These are phyloP conservation scores for Mungos mungo DNA, from an alignment of 2,113 vertebrate species.

Conservation along the genomic window DNA sequence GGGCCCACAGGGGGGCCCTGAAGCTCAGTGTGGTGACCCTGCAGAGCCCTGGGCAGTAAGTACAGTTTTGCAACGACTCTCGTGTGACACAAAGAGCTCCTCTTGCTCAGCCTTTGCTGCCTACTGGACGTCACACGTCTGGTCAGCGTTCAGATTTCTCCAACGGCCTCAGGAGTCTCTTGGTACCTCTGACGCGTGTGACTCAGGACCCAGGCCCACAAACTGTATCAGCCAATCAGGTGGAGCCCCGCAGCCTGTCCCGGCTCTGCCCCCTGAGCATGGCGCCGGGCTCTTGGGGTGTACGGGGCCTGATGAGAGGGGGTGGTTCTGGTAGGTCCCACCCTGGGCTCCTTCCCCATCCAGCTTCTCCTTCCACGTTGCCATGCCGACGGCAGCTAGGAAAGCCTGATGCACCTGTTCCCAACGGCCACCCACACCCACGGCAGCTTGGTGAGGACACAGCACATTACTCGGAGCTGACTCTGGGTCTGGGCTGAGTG, in stretches of 20 bases:
- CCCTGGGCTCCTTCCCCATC: background rate
- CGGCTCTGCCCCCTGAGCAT: rapidly evolving
- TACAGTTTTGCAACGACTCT: too few species aligned
- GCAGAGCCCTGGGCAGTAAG: too few species aligned
- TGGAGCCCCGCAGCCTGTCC: background rate
- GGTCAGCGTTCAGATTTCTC: background rate
- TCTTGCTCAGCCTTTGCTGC: background rate
- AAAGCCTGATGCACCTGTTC: background rate
- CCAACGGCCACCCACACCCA: rapidly evolving
- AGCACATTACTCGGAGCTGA: background rate
- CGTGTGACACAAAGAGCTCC: background rate
- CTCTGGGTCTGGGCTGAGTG: background rate
- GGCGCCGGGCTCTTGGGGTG: rapidly evolving
- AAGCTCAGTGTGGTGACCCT: rapidly evolving
- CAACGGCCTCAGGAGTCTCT: background rate
- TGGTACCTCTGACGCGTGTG: too few species aligned
- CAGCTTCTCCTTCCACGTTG: background rate
- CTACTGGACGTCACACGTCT: too few species aligned
- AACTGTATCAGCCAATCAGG: background rate
- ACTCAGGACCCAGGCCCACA: background rate
- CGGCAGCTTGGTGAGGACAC: too few species aligned
- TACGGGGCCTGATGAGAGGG: too few species aligned
- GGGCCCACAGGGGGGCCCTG: rapidly evolving
- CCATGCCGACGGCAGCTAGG: too few species aligned
- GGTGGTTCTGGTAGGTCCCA: background rate